Evolutionary conservation across 2,888 invertebrate genomes (phyloP).

Genomic region (Drosophila dives): DNA sequence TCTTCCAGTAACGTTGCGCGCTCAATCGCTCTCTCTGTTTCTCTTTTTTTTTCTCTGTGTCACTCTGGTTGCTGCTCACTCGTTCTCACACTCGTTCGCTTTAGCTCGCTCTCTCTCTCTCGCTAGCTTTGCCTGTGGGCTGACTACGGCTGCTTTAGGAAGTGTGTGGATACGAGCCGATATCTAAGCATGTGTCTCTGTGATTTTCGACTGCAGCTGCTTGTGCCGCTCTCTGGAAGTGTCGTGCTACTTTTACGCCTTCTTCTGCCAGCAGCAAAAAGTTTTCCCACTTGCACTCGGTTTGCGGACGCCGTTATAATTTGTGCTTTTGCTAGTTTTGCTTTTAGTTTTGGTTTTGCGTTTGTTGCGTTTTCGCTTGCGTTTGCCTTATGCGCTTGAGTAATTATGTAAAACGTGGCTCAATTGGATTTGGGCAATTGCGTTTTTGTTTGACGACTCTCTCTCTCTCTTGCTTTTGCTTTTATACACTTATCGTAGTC

Average conservation of each 20-base stretch:
- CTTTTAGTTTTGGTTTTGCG: conserved; percentile 29
- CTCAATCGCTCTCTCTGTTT: conserved; percentile 18
- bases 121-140: conserved; percentile 46
- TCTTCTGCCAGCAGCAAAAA: conserved; percentile 43
- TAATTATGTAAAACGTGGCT: conserved; percentile 75
- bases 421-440: conserved; percentile 55
- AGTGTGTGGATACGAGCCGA: conserved; percentile 96
- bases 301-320: conserved; percentile 63
- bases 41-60: conserved; percentile 1
- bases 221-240: conserved; percentile 46
- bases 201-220: conserved; percentile 70
- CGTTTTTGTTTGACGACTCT: conserved; percentile 29
- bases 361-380: conserved; percentile 28
- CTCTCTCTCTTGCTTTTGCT: conserved; percentile 39
- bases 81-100: conserved; percentile 18
- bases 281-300: conserved; percentile 58
- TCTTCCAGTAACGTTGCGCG: conserved; percentile 27
- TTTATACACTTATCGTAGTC: conserved; percentile 33
- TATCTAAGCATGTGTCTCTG: conserved; percentile 92
- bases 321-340: conserved; percentile 47
- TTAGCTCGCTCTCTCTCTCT: conserved; percentile 17
- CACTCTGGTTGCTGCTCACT: conserved; percentile 27
- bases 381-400: conserved; percentile 60
- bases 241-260: conserved; percentile 52
- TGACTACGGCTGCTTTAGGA: conserved; percentile 96